phyloP scores from a whole-genome alignment of 2,113 vertebrate species.

The Salvator merianae region DNA sequence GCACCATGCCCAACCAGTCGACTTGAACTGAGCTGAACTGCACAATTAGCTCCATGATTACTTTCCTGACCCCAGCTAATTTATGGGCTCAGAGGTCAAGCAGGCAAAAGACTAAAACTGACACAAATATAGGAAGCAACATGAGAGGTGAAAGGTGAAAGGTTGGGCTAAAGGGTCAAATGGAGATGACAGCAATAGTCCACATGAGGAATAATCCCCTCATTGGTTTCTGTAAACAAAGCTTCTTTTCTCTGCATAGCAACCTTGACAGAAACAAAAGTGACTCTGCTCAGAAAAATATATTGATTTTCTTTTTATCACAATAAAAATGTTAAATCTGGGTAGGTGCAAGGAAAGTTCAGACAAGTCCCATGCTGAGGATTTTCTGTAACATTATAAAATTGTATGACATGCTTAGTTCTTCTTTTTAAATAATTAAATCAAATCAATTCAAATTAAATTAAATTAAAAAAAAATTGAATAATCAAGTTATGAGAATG shows the following conservation, averaged over 20 bases:
- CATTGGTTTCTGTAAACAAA: not conserved
- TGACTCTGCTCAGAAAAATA: not conserved
- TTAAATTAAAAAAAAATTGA: too few species aligned
- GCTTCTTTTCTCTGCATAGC: not conserved
- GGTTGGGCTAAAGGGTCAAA: constrained; percentile 32
- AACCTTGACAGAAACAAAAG: not conserved
- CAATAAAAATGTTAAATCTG: constrained; percentile 13
- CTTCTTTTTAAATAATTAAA: not conserved
- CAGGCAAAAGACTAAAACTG: not conserved
- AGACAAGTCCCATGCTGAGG: not conserved
- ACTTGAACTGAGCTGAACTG: not conserved
- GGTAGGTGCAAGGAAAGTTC: not conserved
- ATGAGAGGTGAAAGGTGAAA: constrained; percentile 19
- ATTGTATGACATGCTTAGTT: not conserved
- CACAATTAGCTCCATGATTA: constrained; percentile 26
- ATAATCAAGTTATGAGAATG: not conserved
- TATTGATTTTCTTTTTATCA: not conserved
- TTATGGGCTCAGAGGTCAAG: not conserved
- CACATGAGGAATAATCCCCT: not conserved
- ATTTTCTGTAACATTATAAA: not conserved
- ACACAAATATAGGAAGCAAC: constrained; percentile 8
- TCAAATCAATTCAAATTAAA: too few species aligned
- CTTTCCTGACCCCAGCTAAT: not conserved
- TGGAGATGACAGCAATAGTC: constrained; percentile 21
- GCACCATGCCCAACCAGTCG: accelerated